Base-by-base conservation (phyloP, 2,797 vertebrate species). In the Pseudocheirus occidentalis region DNA sequence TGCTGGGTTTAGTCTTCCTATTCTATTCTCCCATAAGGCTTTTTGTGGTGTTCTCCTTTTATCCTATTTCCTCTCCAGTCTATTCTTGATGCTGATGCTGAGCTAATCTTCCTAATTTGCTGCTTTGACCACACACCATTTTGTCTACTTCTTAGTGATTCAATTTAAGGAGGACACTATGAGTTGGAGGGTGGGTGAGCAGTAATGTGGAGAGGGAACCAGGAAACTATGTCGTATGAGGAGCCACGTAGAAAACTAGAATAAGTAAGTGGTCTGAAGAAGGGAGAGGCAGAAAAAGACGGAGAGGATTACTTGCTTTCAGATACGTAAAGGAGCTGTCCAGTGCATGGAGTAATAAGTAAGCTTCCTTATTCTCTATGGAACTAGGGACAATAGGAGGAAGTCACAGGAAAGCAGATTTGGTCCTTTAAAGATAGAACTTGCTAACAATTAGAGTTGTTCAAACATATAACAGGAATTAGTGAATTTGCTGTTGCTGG, bases 381-480 rank as follows among this genome's bases (percentile, higher is more conserved):
- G 73, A 81, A 27, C 73, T 81, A 81, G 53, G 54, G 90, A 55
- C 40, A 53, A 14, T 28, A 62, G 92, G 40, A 46, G 27, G 5
- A 92, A 55, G 57, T 53, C 55, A 0, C 46, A 34, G 5, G 46
- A 34, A 92, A 34, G 91, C 91, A 91, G 46, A 46, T 57, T 52
- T 91, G 91, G 93, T 59, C 27, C 28, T 29, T 9, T 0, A 29
- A 81, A 91, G 40, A 54, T 16, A 89, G 93, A 50, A 92, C 81
- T 29, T 57, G 53, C 56, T n/a, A 11, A 73, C 34, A n/a, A 73
- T n/a, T 73, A 81, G 73, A 81, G n/a, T 11, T 46, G 40, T 93
- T n/a, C 55, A 97, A 93, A 55, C 58, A 27, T 54, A n/a, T 92
- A 59, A 53, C 54, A 94, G 29, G 92, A 89, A 40, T 40, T 66